A percentile compares a stretch with the other conserved stretches of the same genome.
Conservation (phyloP, 2,888 invertebrate genomes). For the Philonicus albiceps region DNA sequence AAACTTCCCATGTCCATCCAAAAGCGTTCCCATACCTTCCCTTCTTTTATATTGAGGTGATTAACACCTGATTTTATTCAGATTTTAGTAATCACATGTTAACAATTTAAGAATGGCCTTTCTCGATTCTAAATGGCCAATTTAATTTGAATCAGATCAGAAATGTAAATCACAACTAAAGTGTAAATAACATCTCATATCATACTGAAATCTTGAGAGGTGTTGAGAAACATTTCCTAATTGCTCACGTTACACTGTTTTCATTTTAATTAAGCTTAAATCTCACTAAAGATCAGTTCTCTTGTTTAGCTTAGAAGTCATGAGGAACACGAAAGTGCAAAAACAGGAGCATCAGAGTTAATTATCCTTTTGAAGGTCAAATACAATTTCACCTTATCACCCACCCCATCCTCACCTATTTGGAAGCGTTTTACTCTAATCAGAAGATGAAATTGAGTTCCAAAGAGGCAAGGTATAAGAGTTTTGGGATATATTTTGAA, state of each 20-base stretch:
- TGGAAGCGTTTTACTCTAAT: neutral
- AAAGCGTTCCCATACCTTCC: no score
- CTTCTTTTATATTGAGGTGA: no score
- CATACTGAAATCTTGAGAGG: neutral
- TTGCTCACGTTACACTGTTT: neutral
- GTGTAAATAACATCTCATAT: neutral
- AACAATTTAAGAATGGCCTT: no score
- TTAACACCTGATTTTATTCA: no score
- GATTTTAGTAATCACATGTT: no score
- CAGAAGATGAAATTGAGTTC: neutral
- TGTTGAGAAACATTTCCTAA: neutral
- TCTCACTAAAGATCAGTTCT: neutral
- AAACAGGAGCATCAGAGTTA: neutral
- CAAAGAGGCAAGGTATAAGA: neutral
- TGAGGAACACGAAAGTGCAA: neutral
- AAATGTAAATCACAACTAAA: no score
- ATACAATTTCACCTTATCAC: neutral
- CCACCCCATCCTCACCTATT: neutral
- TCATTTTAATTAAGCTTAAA: neutral
- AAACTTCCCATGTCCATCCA: no score
- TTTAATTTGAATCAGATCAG: neutral
- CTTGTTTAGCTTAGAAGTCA: neutral
- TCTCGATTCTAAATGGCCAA: neutral
- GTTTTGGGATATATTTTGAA: neutral
- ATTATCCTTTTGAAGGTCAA: neutral